These are phyloP conservation scores for Bombyx mandarina DNA, from an alignment of 1,140 invertebrate species.

Conservation along the genomic window DNA sequence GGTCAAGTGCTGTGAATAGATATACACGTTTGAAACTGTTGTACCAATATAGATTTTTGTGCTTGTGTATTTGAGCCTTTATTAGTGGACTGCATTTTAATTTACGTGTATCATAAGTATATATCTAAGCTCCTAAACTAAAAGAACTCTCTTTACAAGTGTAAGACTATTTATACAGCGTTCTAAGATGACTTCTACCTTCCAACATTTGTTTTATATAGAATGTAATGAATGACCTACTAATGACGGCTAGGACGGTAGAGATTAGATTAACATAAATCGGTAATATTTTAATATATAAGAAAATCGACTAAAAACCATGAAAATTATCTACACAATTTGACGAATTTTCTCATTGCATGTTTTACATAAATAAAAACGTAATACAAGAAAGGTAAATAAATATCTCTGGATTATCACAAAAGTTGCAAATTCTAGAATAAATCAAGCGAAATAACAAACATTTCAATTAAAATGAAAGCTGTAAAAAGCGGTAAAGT, in stretches of 20 bases:
- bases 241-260: constrained; percentile 43
- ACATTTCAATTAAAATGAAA: no score
- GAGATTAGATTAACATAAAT: constrained; percentile 52
- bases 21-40: constrained; percentile 67
- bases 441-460: no score
- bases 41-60: constrained; percentile 53
- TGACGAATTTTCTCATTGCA: constrained; percentile 43
- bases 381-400: background rate
- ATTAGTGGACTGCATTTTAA: constrained; percentile 60
- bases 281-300: constrained; percentile 52
- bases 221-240: constrained; percentile 38
- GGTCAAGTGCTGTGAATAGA: constrained; percentile 70
- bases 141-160: constrained; percentile 66
- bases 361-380: constrained; percentile 12
- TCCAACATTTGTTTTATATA: constrained; percentile 61
- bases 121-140: constrained; percentile 59
- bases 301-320: constrained; percentile 53
- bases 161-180: constrained; percentile 68
- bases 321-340: constrained; percentile 43
- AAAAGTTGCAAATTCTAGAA: no score
- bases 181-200: constrained; percentile 55
- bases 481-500: no score
- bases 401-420: no score
- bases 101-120: constrained; percentile 58
- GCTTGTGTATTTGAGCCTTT: constrained; percentile 45